Conservation (phyloP, 2,797 vertebrate genomes). For the Diplodus sargus region DNA sequence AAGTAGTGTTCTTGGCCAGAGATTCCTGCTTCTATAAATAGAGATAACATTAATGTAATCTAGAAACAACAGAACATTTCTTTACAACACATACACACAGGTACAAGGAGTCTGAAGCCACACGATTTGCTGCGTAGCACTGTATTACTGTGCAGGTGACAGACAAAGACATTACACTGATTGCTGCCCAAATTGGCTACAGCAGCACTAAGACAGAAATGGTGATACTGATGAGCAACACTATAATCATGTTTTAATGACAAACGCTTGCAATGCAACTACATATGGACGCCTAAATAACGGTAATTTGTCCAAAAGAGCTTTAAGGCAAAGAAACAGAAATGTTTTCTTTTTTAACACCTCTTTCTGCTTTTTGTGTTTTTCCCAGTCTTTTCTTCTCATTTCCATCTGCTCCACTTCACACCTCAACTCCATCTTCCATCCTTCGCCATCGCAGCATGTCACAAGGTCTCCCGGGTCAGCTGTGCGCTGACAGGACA, state of each 20-base stretch:
- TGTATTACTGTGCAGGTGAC: conserved; percentile 15
- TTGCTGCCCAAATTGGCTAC: conserved; percentile 30
- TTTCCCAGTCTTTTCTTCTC: neutral
- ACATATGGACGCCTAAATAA: neutral
- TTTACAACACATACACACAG: conserved; percentile 1
- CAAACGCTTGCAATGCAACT: neutral
- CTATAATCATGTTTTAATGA: neutral
- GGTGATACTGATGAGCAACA: conserved; percentile 18
- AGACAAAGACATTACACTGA: conserved; percentile 28
- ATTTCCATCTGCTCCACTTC: conserved; percentile 10
- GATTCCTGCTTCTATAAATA: conserved; percentile 34
- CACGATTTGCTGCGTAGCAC: conserved; percentile 9
- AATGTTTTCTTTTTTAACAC: neutral
- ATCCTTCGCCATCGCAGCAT: conserved; percentile 33
- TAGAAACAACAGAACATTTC: conserved; percentile 45
- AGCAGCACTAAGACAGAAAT: conserved; percentile 30
- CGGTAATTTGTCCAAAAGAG: neutral
- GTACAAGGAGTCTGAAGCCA: conserved; percentile 9
- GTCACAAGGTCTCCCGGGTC: conserved; percentile 47
- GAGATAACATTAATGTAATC: conserved; percentile 36
- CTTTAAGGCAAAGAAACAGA: neutral
- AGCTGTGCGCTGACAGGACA: conserved; percentile 56
- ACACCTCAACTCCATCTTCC: conserved; percentile 15
- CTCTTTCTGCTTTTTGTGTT: neutral
- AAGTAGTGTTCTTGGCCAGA: conserved; percentile 30